Base-by-base conservation (phyloP, 2,113 vertebrate species). In the Xiphophorus maculatus region DNA sequence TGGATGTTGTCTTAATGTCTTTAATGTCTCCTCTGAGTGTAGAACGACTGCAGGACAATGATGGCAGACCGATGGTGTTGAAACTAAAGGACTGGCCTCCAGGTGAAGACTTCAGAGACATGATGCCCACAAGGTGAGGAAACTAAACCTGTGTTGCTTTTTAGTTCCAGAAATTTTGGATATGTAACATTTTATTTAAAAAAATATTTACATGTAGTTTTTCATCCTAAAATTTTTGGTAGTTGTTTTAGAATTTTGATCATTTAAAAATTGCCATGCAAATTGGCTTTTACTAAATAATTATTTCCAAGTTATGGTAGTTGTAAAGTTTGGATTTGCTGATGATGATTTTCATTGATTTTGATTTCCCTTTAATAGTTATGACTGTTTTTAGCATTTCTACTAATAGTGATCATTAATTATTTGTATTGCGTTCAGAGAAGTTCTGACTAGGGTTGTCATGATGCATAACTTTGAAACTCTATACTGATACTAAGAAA, bases 11-110 rank as follows among this genome's bases (percentile, higher is more conserved):
- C 15, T 6, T 28, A 42, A 74, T 76, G 4, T 11, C 5, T 10
- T 29, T 60, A 19, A 62, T 69, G 2, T 64, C 2, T 76, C 84
- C 37, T 80, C 28, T 84, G 63, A 74, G 81, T 76, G 85, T 82
- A 99, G 98, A 96, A 75, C 94, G 98, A 67, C 94, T 99, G 61
- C 93, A 96, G 79, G 96, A 98, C 74, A 90, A 90, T 35, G 98
- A 99, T 54, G 97, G 97, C 17, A 94, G 96, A 62, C 97, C 97
- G 32, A 99, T 99, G 98, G 98, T 99, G 86, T 94, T 99, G 51
- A 99, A 99, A 89, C 93, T 99, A 84, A 99, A 99, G 90, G 98
- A 99, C 4, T 99, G 98, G 98, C 98, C 98, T 84, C 98, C 98
- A 54, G 98, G 98, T 75, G 98, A 99, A 91, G 98, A 99, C 91